Evolutionary conservation across 2,113 vertebrate genomes (phyloP), one percentile per base, ranked within the genome.

Genomic region (Zosterops hypoxanthus): DNA sequence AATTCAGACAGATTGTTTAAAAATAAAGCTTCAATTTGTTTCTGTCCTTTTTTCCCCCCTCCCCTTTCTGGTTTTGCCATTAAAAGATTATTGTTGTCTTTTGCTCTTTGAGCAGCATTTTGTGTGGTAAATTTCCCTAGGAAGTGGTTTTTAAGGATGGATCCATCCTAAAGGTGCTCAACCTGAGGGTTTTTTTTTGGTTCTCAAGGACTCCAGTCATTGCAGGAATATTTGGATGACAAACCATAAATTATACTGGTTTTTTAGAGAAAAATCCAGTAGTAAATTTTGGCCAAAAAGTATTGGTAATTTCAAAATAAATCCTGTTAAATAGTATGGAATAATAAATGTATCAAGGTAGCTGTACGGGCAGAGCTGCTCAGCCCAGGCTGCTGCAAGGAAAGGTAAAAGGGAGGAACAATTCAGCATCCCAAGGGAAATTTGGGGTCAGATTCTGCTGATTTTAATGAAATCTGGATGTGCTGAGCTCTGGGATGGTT

Each of bases 11-110:
- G 81, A 60, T 68, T 81, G n/a, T 63, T 86, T 69, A 56, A 69
- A 72, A 71, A 81, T n/a, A 66, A 78, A 75, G 14, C 31, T 60
- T 47, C 47, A 7, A 0, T 39, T 39, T 64, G 36, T 56, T 92
- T 71, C 70, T 95, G 53, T 68, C 2, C 2, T 36, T 75, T 75
- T 68, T 55, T 39, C 39, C 8, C 5, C 22, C 39, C 19, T 87
- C 34, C 8, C 25, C n/a, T 64, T 70, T 71, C 85, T 96, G 82
- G 28, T 96, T 96, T 94, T 85, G 75, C 78, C 59, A 5, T 95
- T 78, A 82, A 63, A 73, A 56, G 55, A 20, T 86, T 25, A 4
- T 28, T 23, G 0, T 33, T 94, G 68, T 19, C 42, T 24, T 49
- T 73, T 94, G 60, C 36, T 83, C 60, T 75, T 63, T 36, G 72